Base-by-base conservation (phyloP, 2,888 invertebrate genomes). In the Heteromurus nitidus region DNA sequence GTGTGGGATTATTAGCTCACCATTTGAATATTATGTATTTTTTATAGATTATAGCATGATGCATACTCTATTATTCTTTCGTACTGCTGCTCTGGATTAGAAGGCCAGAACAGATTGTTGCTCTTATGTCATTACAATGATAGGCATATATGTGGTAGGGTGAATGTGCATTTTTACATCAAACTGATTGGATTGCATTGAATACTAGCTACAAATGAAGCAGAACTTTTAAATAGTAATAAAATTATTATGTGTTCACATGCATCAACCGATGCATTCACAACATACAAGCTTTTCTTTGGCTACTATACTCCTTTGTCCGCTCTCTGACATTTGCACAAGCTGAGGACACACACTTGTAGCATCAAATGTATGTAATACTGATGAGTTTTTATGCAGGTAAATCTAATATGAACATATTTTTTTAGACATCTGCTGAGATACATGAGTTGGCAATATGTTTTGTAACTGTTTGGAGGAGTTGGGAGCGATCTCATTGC, bases 311-410 rank as follows among this genome's bases (percentile, higher is more conserved):
- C 53, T 47, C 36, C 50, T 69, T 69, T 69, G 69, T 69, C 36
- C 3, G 22, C 44, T n/a, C n/a, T n/a, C n/a, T 60, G 72, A 72
- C 72, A 72, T 72, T 72, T 60, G 60, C 42, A 60, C 24, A 72
- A 44, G 70, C 36, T 36, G 70, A 53, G 69, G 55, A 69, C 69
- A 69, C n/a, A n/a, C 69, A 69, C 55, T 69, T 55, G 55, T 55
- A 53, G 69, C 31, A 36, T 22, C 69, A 55, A 36, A 31, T 47
- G 2, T 62, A 3, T 18, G n/a, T 58, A 11, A 62, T 18, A 62
- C 62, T 62, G n/a, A 47, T 47, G 47, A 47, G 47, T 16, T 16
- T 36, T 47, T 55, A 62, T 60, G 31, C 60, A 60, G n/a, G 11
- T 30, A 60, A n/a, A 24, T 36, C 11, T 47, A n/a, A 47, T 47